These are phyloP conservation scores for Telenomus remus DNA, from an alignment of 1,140 invertebrate genomes.

Conservation along the genomic window DNA sequence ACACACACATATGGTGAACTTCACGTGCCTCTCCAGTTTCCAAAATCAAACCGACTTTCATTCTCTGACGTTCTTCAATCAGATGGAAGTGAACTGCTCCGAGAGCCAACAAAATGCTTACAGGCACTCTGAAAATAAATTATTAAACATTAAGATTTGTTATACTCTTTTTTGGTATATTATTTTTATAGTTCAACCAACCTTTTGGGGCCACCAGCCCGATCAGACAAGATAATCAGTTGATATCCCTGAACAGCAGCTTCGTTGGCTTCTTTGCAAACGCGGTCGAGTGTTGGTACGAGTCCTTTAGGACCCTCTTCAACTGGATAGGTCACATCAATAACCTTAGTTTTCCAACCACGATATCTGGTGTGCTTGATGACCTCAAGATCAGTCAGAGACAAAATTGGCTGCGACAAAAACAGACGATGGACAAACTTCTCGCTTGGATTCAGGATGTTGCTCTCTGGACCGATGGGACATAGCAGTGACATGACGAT, in stretches of 20 bases:
- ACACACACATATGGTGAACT: conserved; percentile 97
- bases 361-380: conserved; percentile 89
- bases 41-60: conserved; percentile 95
- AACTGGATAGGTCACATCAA: conserved; percentile 92
- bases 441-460: conserved; percentile 92
- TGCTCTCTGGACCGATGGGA: conserved; percentile 93
- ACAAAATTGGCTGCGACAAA: conserved; percentile 95
- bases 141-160: not conserved
- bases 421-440: conserved; percentile 95
- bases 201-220: conserved; percentile 81
- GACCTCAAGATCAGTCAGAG: conserved; percentile 91
- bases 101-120: conserved; percentile 90
- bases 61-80: conserved; percentile 94
- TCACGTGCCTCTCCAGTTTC: conserved; percentile 97
- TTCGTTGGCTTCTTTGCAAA: conserved; percentile 87
- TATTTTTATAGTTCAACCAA: too few relatives aligned
- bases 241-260: conserved; percentile 90
- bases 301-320: conserved; percentile 84
- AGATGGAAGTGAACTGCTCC: conserved; percentile 97
- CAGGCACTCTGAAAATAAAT: conserved; percentile 78
- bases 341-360: conserved; percentile 92
- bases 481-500: conserved; percentile 98
- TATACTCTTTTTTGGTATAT: not conserved
- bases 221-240: conserved; percentile 92
- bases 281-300: conserved; percentile 83